Conservation (phyloP, 2,888 invertebrate species). For the Unio delphinus region DNA sequence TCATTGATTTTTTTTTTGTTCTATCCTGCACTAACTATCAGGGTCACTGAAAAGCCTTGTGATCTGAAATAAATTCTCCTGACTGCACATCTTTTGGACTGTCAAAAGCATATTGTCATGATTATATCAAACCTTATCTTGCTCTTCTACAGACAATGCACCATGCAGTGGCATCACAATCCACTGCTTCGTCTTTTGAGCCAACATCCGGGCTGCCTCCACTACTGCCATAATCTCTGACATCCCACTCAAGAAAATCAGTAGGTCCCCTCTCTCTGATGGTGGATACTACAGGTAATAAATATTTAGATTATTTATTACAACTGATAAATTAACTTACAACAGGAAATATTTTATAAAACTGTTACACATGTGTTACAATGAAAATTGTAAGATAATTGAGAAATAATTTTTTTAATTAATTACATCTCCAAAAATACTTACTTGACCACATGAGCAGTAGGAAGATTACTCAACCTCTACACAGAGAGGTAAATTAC, state of each 20-base stretch:
- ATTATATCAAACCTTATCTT: slow-evolving; percentile 83
- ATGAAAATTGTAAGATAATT: no score
- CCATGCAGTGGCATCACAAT: slow-evolving; percentile 94
- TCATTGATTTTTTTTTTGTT: no score
- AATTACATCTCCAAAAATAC: no score
- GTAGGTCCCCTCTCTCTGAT: slow-evolving; percentile 90
- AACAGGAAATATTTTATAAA: no score
- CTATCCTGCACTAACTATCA: no score
- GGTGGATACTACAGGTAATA: slow-evolving; percentile 77
- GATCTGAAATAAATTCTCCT: no score
- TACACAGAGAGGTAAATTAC: no score
- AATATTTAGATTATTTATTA: slow-evolving; percentile 5
- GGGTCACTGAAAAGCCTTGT: no score
- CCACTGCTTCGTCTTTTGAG: slow-evolving; percentile 86
- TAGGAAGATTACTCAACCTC: no score
- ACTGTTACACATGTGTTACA: no score
- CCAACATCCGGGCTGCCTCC: slow-evolving; percentile 88
- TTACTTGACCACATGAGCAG: no score
- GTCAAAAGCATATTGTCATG: not conserved
- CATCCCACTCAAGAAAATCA: slow-evolving; percentile 95
- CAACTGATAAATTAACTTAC: not conserved
- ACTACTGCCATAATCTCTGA: slow-evolving; percentile 89
- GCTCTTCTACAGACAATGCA: slow-evolving; percentile 91
- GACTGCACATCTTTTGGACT: no score
- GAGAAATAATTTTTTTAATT: not conserved